Percentiles rank a stretch among this genome's conserved stretches.
These are phyloP conservation scores for Aldrovandia affinis DNA, from an alignment of 2,797 vertebrate species.

Conservation along the genomic window DNA sequence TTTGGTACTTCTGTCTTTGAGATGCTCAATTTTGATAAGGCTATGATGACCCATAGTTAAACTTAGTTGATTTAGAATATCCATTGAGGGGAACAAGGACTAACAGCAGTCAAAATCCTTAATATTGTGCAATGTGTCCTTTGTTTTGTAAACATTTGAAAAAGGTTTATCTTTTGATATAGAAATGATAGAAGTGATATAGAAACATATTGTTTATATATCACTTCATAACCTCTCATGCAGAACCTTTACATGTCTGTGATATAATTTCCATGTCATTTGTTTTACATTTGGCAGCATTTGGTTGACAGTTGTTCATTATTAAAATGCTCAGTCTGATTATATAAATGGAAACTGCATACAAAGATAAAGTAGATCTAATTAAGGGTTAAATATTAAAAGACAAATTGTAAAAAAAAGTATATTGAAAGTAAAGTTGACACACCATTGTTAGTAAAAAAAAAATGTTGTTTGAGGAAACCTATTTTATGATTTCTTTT, in stretches of 20 bases:
- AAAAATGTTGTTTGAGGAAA: not conserved
- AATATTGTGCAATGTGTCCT: not conserved
- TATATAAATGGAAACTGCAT: not conserved
- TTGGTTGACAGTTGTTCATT: not conserved
- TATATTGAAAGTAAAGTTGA: not conserved
- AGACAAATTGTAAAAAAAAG: too few species aligned
- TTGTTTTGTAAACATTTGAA: not conserved
- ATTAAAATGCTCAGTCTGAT: not conserved
- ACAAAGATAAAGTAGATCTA: not conserved
- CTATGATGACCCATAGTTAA: not conserved
- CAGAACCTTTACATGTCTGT: too few species aligned
- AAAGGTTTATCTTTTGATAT: not conserved
- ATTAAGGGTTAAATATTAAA: not conserved
- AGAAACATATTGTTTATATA: not conserved
- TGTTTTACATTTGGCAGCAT: not conserved
- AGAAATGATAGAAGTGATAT: too few species aligned
- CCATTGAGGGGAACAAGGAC: not conserved
- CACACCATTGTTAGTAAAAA: not conserved
- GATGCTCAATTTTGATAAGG: not conserved
- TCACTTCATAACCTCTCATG: too few species aligned
- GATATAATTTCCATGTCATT: not conserved
- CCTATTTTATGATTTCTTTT: not conserved
- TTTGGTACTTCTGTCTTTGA: not conserved
- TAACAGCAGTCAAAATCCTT: not conserved
- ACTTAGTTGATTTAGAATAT: not conserved